A percentile compares a stretch with the other conserved stretches of the same genome.
These are phyloP conservation scores for Synanthedon myopaeformis DNA, from an alignment of 2,888 invertebrate species.

Conservation along the genomic window DNA sequence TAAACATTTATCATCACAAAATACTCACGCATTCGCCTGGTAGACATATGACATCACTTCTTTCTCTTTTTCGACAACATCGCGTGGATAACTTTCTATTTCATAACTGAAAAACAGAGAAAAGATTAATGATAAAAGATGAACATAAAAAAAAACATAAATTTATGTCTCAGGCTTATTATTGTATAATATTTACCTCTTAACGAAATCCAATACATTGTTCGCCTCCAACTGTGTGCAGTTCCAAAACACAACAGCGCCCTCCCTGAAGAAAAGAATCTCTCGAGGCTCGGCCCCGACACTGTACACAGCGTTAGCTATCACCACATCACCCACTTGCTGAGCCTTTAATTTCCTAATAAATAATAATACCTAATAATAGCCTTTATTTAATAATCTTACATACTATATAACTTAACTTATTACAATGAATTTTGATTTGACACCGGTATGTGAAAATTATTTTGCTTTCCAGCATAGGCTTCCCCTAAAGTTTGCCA, in stretches of 20 bases:
- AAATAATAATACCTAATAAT: too few relatives aligned
- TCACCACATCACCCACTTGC: constrained; percentile 80
- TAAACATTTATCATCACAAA: too few relatives aligned
- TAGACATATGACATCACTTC: constrained; percentile 88
- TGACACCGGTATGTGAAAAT: too few relatives aligned
- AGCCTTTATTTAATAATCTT: too few relatives aligned
- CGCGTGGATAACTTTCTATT: constrained; percentile 75
- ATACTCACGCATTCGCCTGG: constrained; percentile 46
- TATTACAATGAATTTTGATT: too few relatives aligned
- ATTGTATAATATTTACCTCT: constrained; percentile 49
- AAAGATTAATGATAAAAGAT: too few relatives aligned
- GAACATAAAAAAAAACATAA: too few relatives aligned
- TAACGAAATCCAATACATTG: constrained; percentile 81
- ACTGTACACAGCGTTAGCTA: constrained; percentile 87
- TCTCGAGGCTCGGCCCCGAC: constrained; percentile 82
- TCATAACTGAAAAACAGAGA: constrained; percentile 33
- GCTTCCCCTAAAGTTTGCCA: too few relatives aligned
- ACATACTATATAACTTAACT: too few relatives aligned
- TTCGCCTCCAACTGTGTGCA: constrained; percentile 82
- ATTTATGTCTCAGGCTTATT: too few relatives aligned
- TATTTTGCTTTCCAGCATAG: too few relatives aligned
- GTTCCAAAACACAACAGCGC: constrained; percentile 93
- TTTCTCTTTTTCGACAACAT: constrained; percentile 79
- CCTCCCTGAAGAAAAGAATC: constrained; percentile 92
- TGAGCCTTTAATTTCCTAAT: constrained; percentile 45